Percentiles rank a stretch among this genome's conserved stretches.
These are phyloP conservation scores for Drosophila repletoides DNA, from an alignment of 1,140 invertebrate species.

Conservation along the genomic window DNA sequence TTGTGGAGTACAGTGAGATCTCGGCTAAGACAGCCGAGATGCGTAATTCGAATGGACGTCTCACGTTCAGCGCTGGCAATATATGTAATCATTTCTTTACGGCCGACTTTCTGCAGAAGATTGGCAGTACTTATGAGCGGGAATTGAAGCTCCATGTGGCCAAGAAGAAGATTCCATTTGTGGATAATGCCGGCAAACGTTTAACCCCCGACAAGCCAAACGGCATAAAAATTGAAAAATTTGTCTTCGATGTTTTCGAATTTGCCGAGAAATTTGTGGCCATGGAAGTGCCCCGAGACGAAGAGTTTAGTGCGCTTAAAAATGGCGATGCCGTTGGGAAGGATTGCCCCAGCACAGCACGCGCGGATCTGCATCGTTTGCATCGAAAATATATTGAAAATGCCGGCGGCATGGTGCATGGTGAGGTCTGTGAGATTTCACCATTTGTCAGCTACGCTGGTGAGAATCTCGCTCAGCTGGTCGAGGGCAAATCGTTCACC, in stretches of 20 bases:
- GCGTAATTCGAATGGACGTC: slow-evolving; percentile 88
- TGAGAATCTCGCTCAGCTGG: slow-evolving; percentile 89
- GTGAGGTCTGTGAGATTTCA: slow-evolving; percentile 93
- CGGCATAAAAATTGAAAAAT: slow-evolving; percentile 99
- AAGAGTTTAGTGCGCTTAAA: slow-evolving; percentile 98
- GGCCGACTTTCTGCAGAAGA: slow-evolving; percentile 89
- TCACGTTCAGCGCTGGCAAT: slow-evolving; percentile 97
- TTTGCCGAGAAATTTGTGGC: slow-evolving; percentile 95
- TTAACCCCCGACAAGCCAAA: slow-evolving; percentile 92
- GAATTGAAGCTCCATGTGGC: slow-evolving; percentile 96
- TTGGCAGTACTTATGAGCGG: slow-evolving; percentile 86
- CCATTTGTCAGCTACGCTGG: slow-evolving; percentile 95
- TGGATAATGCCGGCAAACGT: slow-evolving; percentile 88
- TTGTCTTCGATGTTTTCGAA: slow-evolving; percentile 99
- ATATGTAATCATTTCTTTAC: slow-evolving; percentile 99
- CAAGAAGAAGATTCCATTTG: slow-evolving; percentile 97
- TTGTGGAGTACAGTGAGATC: slow-evolving; percentile 99
- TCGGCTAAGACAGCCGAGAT: slow-evolving; percentile 93
- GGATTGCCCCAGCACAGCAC: slow-evolving; percentile 95
- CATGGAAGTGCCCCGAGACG: slow-evolving; percentile 95
- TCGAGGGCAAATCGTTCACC: slow-evolving; percentile 87
- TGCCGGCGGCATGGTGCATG: slow-evolving; percentile 91
- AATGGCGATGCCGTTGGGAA: slow-evolving; percentile 94
- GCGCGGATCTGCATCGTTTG: slow-evolving; percentile 89
- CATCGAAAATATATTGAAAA: slow-evolving; percentile 92